Percentiles rank a stretch among this genome's conserved stretches.
Conservation (phyloP, 1,140 invertebrate species). For the Bradysia coprophila region DNA sequence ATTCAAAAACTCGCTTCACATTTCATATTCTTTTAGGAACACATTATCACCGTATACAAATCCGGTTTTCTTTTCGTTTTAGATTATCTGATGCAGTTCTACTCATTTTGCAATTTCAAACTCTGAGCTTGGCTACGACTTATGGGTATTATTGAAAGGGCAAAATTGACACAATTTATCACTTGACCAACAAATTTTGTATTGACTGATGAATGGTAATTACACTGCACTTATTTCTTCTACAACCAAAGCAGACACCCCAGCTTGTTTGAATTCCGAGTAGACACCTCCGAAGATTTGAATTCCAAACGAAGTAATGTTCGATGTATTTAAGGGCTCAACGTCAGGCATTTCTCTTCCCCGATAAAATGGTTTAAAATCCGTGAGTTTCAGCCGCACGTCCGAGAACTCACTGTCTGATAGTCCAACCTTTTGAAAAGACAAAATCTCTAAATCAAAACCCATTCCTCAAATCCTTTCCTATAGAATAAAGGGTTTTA, state of each 20-base stretch:
- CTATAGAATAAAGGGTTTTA: constrained; percentile 13
- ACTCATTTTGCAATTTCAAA: too few relatives aligned
- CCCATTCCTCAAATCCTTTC: background rate
- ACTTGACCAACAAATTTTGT: too few relatives aligned
- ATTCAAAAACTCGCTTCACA: too few relatives aligned
- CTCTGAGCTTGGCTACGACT: too few relatives aligned
- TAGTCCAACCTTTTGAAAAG: background rate
- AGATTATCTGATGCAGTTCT: too few relatives aligned
- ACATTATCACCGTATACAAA: too few relatives aligned
- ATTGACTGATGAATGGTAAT: too few relatives aligned
- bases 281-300: constrained; percentile 54
- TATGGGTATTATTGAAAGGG: too few relatives aligned
- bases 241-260: constrained; percentile 43
- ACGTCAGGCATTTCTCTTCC: constrained; percentile 32
- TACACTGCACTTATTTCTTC: constrained; percentile 41
- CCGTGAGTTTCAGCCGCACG: background rate
- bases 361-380: constrained; percentile 20
- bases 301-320: constrained; percentile 41
- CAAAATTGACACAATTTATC: too few relatives aligned
- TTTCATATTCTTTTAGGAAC: too few relatives aligned
- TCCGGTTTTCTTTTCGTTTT: too few relatives aligned
- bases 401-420: background rate
- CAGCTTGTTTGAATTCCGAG: constrained; percentile 38
- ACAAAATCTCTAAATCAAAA: too few relatives aligned
- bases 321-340: constrained; percentile 32